Evolutionary conservation across 2,113 vertebrate genomes (phyloP).

Genomic region (Typhlomys cinereus): DNA sequence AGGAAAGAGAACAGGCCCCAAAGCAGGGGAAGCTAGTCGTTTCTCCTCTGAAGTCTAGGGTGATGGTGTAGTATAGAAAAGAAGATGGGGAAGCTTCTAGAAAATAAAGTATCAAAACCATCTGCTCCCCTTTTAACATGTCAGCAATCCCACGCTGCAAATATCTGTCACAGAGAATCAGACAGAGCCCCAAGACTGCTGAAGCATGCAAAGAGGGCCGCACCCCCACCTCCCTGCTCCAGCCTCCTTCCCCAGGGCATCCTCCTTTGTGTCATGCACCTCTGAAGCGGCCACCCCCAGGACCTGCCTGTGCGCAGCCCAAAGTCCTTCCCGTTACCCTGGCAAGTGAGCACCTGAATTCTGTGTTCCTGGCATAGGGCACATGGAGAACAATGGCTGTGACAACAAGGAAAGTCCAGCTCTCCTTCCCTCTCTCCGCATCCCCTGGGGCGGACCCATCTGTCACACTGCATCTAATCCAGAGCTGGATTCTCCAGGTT

Average conservation of each 20-base stretch:
- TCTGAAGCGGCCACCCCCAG: constrained; percentile 29
- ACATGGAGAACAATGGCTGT: not conserved
- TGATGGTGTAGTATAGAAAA: constrained; percentile 2
- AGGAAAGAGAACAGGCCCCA: constrained; percentile 19
- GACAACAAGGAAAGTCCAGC: constrained; percentile 64
- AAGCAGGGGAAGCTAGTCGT: not conserved
- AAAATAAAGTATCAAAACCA: constrained; percentile 70
- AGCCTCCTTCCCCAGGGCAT: constrained; percentile 22
- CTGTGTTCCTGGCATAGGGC: not conserved
- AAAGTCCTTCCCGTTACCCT: constrained; percentile 69
- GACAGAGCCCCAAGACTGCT: constrained; percentile 56
- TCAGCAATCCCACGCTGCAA: constrained; percentile 68
- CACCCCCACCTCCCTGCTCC: not conserved
- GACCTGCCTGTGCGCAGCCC: constrained; percentile 17
- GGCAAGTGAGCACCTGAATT: constrained; percentile 63
- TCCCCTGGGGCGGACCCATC: constrained; percentile 70
- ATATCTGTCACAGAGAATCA: constrained; percentile 61
- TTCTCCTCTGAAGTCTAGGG: constrained; percentile 46
- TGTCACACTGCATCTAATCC: constrained; percentile 68
- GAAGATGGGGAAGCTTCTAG: not conserved
- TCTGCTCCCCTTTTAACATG: constrained; percentile 66
- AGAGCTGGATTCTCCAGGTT: constrained; percentile 44
- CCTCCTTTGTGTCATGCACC: not conserved
- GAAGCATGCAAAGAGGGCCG: constrained; percentile 47
- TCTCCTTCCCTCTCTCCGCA: constrained; percentile 64